Evolutionary conservation across 1,140 invertebrate species (phyloP).

Genomic region (Drosophila kanapiae): DNA sequence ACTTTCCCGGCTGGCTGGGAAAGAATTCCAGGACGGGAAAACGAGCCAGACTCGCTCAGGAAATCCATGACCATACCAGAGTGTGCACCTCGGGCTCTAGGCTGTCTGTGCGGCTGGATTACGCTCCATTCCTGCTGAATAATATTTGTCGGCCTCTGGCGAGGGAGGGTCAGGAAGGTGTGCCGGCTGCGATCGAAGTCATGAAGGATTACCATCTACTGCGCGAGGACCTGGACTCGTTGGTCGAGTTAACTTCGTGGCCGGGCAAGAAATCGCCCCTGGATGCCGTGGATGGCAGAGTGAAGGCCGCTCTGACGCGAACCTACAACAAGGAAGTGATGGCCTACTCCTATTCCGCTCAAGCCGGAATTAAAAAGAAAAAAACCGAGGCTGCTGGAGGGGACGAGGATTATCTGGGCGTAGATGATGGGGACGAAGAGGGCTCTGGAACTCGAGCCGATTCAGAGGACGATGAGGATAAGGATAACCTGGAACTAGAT

Average conservation of each 20-base stretch:
- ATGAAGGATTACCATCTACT: conserved; percentile 94
- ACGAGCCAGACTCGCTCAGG: conserved; percentile 92
- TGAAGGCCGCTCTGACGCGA: conserved; percentile 97
- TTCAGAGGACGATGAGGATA: conserved; percentile 86
- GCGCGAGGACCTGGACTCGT: conserved; percentile 95
- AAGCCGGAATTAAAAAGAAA: conserved; percentile 87
- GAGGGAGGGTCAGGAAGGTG: conserved; percentile 89
- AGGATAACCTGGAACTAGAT: conserved; percentile 90
- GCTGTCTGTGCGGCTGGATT: conserved; percentile 93
- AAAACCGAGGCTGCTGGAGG: conserved; percentile 80
- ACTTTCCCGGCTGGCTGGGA: conserved; percentile 98
- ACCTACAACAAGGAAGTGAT: conserved; percentile 94
- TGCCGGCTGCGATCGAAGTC: conserved; percentile 90
- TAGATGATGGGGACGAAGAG: conserved; percentile 76
- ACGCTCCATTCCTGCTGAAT: conserved; percentile 90
- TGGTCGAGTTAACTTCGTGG: conserved; percentile 95
- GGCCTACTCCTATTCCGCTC: conserved; percentile 90
- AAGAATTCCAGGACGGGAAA: conserved; percentile 95
- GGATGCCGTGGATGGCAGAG: conserved; percentile 92
- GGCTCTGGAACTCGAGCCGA: conserved; percentile 80
- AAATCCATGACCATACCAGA: conserved; percentile 93
- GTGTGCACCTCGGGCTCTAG: conserved; percentile 92
- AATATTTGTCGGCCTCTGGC: conserved; percentile 91
- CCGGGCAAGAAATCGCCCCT: conserved; percentile 91
- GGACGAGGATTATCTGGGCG: conserved; percentile 60